phyloP scores from a whole-genome alignment of 1,140 invertebrate species.

The Holotrichia oblita region DNA sequence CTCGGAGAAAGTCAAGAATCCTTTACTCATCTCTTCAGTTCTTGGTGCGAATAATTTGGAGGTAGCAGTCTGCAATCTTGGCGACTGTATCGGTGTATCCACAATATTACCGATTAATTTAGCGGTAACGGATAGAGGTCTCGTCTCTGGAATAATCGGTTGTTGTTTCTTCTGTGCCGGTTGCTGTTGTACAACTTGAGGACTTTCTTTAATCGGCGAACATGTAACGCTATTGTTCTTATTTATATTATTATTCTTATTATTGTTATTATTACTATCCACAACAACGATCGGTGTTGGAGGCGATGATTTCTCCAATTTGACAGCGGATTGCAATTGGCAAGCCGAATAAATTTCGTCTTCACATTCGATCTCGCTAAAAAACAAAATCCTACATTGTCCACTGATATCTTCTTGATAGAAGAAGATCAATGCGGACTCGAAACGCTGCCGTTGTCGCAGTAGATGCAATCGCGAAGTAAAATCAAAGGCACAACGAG shows the following conservation, averaged over 20 bases:
- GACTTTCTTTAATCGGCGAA: conserved; percentile 43
- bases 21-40: conserved; percentile 93
- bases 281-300: background rate
- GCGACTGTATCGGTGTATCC: conserved; percentile 52
- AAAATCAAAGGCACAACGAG: background rate
- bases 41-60: conserved; percentile 83
- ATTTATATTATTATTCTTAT: conserved; percentile 32
- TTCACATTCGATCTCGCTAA: conserved; percentile 86
- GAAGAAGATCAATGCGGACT: conserved; percentile 2
- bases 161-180: conserved; percentile 11
- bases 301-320: conserved; percentile 45
- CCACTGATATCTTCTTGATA: background rate
- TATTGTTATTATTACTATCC: conserved; percentile 41
- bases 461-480: background rate
- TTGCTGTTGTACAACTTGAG: conserved; percentile 22
- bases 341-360: conserved; percentile 85
- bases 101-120: conserved; percentile 47
- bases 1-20: conserved; percentile 87
- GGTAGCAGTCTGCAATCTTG: conserved; percentile 72
- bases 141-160: conserved; percentile 50
- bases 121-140: conserved; percentile 55
- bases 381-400: conserved; percentile 60
- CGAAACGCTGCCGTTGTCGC: background rate
- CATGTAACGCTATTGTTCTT: conserved; percentile 44
- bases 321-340: conserved; percentile 65